These are phyloP conservation scores for Rhamphomyia laevipes DNA, from an alignment of 2,888 invertebrate species.

Conservation along the genomic window DNA sequence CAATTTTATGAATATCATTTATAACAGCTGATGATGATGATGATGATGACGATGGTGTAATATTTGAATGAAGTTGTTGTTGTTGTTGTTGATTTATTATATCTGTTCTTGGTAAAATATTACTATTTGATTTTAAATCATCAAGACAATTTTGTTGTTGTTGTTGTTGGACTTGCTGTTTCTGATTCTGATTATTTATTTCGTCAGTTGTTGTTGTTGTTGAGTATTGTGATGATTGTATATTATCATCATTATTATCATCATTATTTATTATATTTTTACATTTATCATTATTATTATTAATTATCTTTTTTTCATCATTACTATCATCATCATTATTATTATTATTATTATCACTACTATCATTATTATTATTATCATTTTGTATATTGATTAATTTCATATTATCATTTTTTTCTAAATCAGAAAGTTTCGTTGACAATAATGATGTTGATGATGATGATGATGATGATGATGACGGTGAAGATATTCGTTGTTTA, in stretches of 20 bases:
- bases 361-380: not conserved
- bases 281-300: constrained; percentile 18
- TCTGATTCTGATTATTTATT: not conserved
- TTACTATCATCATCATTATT: not conserved
- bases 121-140: not conserved
- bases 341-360: not conserved
- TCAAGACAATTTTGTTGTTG: not conserved
- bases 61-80: not conserved
- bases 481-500: not conserved
- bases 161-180: not conserved
- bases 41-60: constrained; percentile 13
- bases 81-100: not conserved
- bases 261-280: constrained; percentile 23
- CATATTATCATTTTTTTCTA: not conserved
- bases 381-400: not conserved
- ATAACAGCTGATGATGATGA: not conserved
- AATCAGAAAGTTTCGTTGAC: not conserved
- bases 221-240: not conserved
- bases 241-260: constrained; percentile 17
- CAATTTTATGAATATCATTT: constrained; percentile 1
- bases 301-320: not conserved
- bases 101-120: not conserved
- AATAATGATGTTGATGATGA: not conserved
- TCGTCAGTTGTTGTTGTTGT: not conserved
- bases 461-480: not conserved